A percentile compares a stretch with the other conserved stretches of the same genome.
phyloP scores from a whole-genome alignment of 2,888 invertebrate genomes.

The Drosophila phalerata region DNA sequence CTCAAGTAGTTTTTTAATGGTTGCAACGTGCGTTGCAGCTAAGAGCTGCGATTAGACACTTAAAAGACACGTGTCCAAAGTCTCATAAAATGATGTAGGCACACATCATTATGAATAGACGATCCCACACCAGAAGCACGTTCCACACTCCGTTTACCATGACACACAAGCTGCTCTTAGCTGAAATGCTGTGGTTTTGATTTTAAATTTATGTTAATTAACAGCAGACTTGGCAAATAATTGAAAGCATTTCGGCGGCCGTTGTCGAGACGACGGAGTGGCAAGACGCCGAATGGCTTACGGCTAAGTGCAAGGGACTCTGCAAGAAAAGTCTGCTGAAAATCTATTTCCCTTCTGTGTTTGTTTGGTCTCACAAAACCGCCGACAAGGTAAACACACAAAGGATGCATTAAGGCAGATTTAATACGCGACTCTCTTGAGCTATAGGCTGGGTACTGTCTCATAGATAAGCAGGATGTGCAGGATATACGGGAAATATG shows the following conservation, averaged over 20 bases:
- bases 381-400: slow-evolving; percentile 56
- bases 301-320: slow-evolving; percentile 62
- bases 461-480: slow-evolving; percentile 43
- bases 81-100: slow-evolving; percentile 43
- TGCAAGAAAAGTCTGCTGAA: slow-evolving; percentile 19
- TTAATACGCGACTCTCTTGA: slow-evolving; percentile 8
- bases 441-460: slow-evolving; percentile 1
- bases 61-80: slow-evolving; percentile 52
- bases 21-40: slow-evolving; percentile 65
- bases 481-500: slow-evolving; percentile 3
- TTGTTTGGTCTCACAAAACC: slow-evolving; percentile 40
- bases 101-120: slow-evolving; percentile 43
- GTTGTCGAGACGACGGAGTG: slow-evolving; percentile 44
- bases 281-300: slow-evolving; percentile 61
- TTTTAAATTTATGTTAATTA: slow-evolving; percentile 81
- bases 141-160: slow-evolving; percentile 10
- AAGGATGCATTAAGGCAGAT: slow-evolving; percentile 39
- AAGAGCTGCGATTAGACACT: slow-evolving; percentile 56
- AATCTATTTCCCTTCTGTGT: slow-evolving; percentile 49
- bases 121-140: slow-evolving; percentile 6
- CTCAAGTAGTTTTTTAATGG: slow-evolving; percentile 59
- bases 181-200: slow-evolving; percentile 65
- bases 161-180: slow-evolving; percentile 25
- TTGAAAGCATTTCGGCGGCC: slow-evolving; percentile 44
- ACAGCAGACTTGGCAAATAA: slow-evolving; percentile 59